Base-by-base conservation (phyloP, 2,113 vertebrate genomes). In the Colius striatus region DNA sequence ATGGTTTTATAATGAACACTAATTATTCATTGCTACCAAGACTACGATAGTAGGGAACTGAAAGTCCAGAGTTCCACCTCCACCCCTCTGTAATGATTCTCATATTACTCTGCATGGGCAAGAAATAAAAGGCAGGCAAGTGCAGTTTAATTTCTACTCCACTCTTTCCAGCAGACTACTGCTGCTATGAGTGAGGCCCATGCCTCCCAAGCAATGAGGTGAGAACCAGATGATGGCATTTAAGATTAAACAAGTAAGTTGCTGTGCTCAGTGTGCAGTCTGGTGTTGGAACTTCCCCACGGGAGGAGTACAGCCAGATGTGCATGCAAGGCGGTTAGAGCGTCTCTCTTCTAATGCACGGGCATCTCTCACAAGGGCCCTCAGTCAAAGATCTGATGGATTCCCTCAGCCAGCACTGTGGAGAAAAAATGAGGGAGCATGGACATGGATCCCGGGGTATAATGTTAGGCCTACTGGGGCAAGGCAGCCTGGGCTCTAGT, bases 271-370 rank as follows among this genome's bases (percentile, higher is more conserved):
- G 23, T 57, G 47, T 87, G 84, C 32, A 3, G 13, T 32, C n/a
- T 32, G 57, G 62, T 34, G 62, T 76, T 51, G 55, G 81, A 74
- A 47, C 34, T 51, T 71, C 26, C 53, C 22, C 65, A 54, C 22
- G 11, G 0, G 1, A 2, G 1, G 19, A 54, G 41, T 51, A 17
- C 0, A 0, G n/a, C 55, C n/a, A 47, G 13, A 2, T 26, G 22
- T 32, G 11, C 2, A 1, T 51, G 30, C 25, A 36, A 5, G 20
- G 38, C 50, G n/a, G 47, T 48, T 21, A 41, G 8, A 60, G 12
- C 1, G 1, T 27, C 30, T 70, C 71, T 91, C 60, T 50, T 32
- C 45, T 34, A 55, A 51, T 6, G 54, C 55, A 36, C 0, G 0
- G 8, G 10, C 11, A 43, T 34, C 54, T 81, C 70, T 43, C 34